Evolutionary conservation across 2,888 invertebrate genomes (phyloP), one percentile per base, ranked within the genome.

Genomic region (Lapara coniferarum): DNA sequence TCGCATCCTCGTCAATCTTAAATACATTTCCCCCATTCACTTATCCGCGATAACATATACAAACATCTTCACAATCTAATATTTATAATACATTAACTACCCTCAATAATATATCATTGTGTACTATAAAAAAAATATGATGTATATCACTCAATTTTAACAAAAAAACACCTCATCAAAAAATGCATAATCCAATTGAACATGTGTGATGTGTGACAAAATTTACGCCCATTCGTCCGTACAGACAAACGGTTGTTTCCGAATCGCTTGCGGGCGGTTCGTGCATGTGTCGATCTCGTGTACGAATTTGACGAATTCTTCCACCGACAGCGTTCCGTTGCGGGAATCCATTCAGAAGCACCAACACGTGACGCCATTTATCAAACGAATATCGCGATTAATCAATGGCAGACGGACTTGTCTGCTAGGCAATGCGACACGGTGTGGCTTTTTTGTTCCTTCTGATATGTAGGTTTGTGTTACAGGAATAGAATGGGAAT

Each of bases 271-370:
- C 25, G 25, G 7, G 12, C 12, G 13, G 63, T 12, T 63, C 63
- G 19, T 13, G 37, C 46, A 5, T 16, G 19, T 19, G 12, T 25
- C 19, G 19, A 19, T 16, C 59, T 10, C 77, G 80, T 80, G 77
- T 81, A 77, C 71, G 77, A 78, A 77, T 76, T 74, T 78, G 78
- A 72, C 78, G 76, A 70, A 77, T 79, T 82, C 80, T 81, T 57
- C 13, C 37, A 30, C 58, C 44, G 46, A 63, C 59, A 69, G 59
- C 44, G 25, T 66, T 53, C 25, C 25, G 68, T 63, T 69, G 68
- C 63, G 68, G 53, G 37, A 63, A 52, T 52, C 14, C 53, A 69
- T 49, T 69, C 68, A 52, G 19, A 66, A 66, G 37, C 37, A 25
- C 44, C 51, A 52, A 66, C 57, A 69, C 66, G 49, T 69, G 46